Evolutionary conservation across 2,888 invertebrate genomes (phyloP).

Genomic region (Neuroscelio doddi): DNA sequence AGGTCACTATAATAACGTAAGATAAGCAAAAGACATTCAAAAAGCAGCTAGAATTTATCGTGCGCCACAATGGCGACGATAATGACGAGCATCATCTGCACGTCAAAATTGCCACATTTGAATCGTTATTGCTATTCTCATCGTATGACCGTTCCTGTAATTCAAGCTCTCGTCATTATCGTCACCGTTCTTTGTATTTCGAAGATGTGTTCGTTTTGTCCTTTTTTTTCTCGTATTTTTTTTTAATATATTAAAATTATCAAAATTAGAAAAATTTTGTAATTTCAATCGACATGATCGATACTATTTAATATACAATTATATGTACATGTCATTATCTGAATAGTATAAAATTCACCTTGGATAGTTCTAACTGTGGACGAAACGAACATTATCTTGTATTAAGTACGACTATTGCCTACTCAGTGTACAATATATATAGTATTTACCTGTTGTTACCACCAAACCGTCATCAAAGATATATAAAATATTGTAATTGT

Average conservation of each 20-base stretch:
- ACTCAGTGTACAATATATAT: constrained; percentile 73
- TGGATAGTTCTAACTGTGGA: too few relatives aligned
- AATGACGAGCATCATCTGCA: constrained; percentile 45
- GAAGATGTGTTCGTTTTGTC: constrained; percentile 17
- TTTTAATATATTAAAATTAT: not conserved
- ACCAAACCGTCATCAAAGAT: constrained; percentile 72
- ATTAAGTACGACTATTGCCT: constrained; percentile 72
- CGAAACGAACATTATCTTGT: constrained; percentile 54
- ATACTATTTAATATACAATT: too few relatives aligned
- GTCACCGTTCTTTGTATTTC: constrained; percentile 50
- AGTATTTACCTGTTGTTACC: constrained; percentile 73
- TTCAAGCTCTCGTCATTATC: constrained; percentile 41
- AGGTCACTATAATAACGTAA: constrained; percentile 53
- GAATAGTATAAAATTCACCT: too few relatives aligned
- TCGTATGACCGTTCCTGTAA: constrained; percentile 38
- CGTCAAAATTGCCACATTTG: constrained; percentile 22
- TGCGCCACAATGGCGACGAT: constrained; percentile 49
- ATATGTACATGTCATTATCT: too few relatives aligned
- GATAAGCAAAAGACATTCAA: constrained; percentile 50
- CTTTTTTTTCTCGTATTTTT: constrained; percentile 13
- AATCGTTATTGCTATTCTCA: constrained; percentile 40
- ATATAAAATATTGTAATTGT: constrained; percentile 72
- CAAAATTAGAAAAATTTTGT: too few relatives aligned
- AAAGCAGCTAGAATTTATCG: constrained; percentile 54
- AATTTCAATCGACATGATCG: too few relatives aligned